Conservation (phyloP, 2,888 invertebrate species). For the Tipula lateralis region DNA sequence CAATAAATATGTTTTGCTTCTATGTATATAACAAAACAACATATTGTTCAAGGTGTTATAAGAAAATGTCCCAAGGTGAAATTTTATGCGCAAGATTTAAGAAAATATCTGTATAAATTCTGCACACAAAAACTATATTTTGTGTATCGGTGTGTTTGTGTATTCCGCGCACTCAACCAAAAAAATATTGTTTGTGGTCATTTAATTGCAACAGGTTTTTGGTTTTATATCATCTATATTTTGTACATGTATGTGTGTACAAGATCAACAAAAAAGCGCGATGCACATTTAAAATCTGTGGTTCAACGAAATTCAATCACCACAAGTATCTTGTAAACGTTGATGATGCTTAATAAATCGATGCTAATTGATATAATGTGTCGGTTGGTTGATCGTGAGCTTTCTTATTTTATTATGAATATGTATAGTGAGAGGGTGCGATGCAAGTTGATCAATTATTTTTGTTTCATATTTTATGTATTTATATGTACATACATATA, state of each 20-base stretch:
- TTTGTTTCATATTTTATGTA: too few species aligned
- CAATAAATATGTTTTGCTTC: not conserved
- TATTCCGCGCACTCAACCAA: not conserved
- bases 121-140: not conserved
- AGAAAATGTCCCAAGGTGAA: conserved; percentile 19
- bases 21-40: not conserved
- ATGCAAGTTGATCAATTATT: not conserved
- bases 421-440: not conserved
- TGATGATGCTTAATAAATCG: not conserved
- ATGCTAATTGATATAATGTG: not conserved
- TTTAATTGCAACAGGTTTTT: conserved; percentile 4
- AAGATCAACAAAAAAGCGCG: not conserved
- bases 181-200: not conserved
- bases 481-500: too few species aligned
- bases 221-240: not conserved
- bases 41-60: conserved; percentile 2
- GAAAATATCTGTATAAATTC: not conserved
- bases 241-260: not conserved
- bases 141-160: not conserved
- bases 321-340: not conserved
- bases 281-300: not conserved
- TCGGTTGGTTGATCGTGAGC: not conserved
- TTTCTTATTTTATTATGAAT: not conserved
- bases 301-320: conserved; percentile 4
- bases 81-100: not conserved